phyloP scores from a whole-genome alignment of 2,888 invertebrate species.

The Polietes domitor region DNA sequence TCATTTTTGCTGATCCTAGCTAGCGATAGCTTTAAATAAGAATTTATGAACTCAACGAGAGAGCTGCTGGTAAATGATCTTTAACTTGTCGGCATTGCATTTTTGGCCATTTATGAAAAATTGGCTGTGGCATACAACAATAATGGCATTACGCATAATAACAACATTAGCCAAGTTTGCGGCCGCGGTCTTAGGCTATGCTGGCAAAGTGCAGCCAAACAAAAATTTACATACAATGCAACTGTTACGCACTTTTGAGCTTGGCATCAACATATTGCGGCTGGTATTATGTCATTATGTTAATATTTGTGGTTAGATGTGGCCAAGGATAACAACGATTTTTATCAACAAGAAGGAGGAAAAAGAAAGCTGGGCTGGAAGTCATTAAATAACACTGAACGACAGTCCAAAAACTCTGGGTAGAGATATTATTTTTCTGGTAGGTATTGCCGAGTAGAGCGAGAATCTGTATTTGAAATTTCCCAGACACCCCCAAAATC shows the following conservation, averaged over 20 bases:
- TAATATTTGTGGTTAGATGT: conserved; percentile 43
- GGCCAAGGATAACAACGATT: not conserved
- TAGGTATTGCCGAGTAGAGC: no score
- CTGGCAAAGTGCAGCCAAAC: not conserved
- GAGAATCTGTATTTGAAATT: no score
- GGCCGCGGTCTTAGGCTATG: not conserved
- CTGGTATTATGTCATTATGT: conserved; percentile 64
- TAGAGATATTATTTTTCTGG: no score
- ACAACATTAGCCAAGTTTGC: not conserved
- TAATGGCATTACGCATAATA: conserved; percentile 60
- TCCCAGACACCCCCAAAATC: no score
- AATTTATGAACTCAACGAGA: conserved; percentile 35
- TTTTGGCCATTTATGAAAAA: conserved; percentile 56
- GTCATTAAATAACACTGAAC: no score
- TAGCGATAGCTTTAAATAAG: conserved; percentile 53
- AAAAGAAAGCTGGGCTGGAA: no score
- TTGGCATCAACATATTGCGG: conserved; percentile 6
- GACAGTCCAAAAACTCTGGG: no score
- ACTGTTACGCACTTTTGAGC: conserved; percentile 57
- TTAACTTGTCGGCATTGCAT: conserved; percentile 33
- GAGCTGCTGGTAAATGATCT: conserved; percentile 45
- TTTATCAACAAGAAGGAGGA: not conserved
- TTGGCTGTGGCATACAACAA: not conserved
- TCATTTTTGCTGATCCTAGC: conserved; percentile 16
- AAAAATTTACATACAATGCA: conserved; percentile 60